phyloP scores from a whole-genome alignment of 2,797 vertebrate species.

The Acropternis orthonyx region DNA sequence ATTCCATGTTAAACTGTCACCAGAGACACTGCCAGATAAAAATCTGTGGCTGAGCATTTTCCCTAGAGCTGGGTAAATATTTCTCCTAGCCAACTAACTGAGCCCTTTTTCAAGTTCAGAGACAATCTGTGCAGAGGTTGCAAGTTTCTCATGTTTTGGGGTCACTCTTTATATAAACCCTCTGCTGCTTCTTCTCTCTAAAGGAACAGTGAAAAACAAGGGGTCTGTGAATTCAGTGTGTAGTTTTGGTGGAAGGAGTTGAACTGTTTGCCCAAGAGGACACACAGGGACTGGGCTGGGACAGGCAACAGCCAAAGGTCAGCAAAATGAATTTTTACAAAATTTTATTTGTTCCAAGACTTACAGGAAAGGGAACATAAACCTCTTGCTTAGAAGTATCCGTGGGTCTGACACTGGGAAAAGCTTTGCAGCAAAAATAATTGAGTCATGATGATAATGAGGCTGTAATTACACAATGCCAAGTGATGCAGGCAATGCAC shows the following conservation, averaged over 20 bases:
- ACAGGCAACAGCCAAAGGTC: neutral
- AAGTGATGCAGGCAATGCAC: neutral
- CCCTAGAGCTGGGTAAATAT: constrained; percentile 30
- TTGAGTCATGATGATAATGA: constrained; percentile 12
- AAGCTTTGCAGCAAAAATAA: constrained; percentile 1
- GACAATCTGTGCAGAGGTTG: neutral
- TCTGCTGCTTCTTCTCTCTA: neutral
- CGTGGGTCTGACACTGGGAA: neutral
- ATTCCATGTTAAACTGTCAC: neutral
- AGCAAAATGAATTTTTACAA: neutral
- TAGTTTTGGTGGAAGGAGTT: neutral
- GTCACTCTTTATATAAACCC: neutral
- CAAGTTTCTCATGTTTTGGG: constrained; percentile 31
- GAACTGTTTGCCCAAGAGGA: neutral
- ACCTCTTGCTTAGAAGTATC: neutral
- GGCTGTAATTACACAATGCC: neutral
- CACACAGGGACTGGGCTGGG: neutral
- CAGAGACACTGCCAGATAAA: constrained; percentile 20
- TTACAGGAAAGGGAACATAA: neutral
- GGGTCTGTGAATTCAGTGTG: neutral
- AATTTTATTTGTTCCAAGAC: neutral
- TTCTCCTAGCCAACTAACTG: neutral
- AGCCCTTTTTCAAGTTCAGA: neutral
- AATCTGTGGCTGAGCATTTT: constrained; percentile 37
- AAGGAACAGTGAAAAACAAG: neutral